Evolutionary conservation across 2,113 vertebrate genomes (phyloP), one percentile per base, ranked within the genome.

Genomic region (Anguilla japonica): DNA sequence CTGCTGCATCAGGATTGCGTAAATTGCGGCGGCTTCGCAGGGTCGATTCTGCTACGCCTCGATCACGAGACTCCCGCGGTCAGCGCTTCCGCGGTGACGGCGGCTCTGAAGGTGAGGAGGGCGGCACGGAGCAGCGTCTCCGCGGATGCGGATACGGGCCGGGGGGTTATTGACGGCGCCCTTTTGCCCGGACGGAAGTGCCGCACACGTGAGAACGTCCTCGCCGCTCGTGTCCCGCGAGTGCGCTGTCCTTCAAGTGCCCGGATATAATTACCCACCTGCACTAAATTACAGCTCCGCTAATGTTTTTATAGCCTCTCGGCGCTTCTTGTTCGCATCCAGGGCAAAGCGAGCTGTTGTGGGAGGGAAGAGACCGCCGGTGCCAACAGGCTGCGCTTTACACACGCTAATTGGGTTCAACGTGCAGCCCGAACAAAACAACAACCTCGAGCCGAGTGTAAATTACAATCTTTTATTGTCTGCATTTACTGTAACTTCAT

Each of bases 401-500:
- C 43, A 46, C 43, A 2, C 43, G 43, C 43, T 8, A 46, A 46
- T 46, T 8, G 1, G 43, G 43, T 46, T 46, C 43, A 46, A 46
- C 43, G 43, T 8, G 63, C 0, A 1, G 26, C 26, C 18, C 18
- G 20, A 46, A 39, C 46, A 39, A 39, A 56, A 53, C 81, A 11
- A 75, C 34, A 46, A 56, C 56, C 57, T 87, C 8, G 5, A 67
- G 60, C 60, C 89, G 89, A 86, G 88, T 90, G 87, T 87, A 83
- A 87, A 88, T 89, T 84, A 87, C 88, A 88, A 50, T 89, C 67
- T 93, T 92, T 92, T 92, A 92, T 94, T 91, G 84, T 82, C 46
- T 85, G 84, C 11, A 85, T 88, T 93, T 89, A 90, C 91, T 91
- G 89, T 91, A 67, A 87, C 41, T 82, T 83, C 81, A 53, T 82